Evolutionary conservation across 2,888 invertebrate genomes (phyloP).

Genomic region (Ichneumoninae sp.): DNA sequence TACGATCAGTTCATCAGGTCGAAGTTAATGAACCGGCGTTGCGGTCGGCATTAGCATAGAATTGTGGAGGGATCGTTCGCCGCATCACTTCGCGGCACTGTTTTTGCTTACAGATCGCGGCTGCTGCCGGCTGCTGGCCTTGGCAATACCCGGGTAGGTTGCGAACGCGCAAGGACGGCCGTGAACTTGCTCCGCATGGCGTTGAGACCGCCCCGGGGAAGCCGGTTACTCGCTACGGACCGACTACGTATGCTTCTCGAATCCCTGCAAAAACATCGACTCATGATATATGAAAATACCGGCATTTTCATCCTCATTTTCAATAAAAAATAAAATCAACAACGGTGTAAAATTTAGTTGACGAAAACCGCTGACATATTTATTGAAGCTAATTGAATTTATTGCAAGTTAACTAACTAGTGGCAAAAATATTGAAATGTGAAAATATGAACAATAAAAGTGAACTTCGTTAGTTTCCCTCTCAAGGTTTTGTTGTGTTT

Average conservation of each 20-base stretch:
- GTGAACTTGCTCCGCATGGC: conserved; percentile 77
- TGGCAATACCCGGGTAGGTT: conserved; percentile 71
- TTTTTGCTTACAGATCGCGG: conserved; percentile 21
- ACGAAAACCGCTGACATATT: not conserved
- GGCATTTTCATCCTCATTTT: not conserved
- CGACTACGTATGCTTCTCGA: conserved; percentile 8
- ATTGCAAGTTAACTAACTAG: not conserved
- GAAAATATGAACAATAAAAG: not conserved
- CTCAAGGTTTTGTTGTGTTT: not conserved
- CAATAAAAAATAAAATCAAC: not conserved
- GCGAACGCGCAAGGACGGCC: conserved; percentile 75
- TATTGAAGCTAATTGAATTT: not conserved
- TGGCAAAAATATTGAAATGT: not conserved
- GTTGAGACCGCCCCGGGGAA: conserved; percentile 41
- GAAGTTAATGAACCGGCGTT: conserved; percentile 61
- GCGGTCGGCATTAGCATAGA: conserved; percentile 68
- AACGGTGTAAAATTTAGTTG: not conserved
- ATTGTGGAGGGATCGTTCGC: not conserved
- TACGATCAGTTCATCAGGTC: conserved; percentile 67
- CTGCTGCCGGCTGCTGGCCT: conserved; percentile 66
- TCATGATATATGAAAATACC: conserved; percentile 15
- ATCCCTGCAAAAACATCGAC: conserved; percentile 14
- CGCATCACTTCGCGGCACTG: conserved; percentile 4
- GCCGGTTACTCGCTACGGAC: conserved; percentile 49
- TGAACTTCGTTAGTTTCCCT: not conserved